Evolutionary conservation across 2,888 invertebrate species (phyloP).

Genomic region (Tyria jacobaeae): DNA sequence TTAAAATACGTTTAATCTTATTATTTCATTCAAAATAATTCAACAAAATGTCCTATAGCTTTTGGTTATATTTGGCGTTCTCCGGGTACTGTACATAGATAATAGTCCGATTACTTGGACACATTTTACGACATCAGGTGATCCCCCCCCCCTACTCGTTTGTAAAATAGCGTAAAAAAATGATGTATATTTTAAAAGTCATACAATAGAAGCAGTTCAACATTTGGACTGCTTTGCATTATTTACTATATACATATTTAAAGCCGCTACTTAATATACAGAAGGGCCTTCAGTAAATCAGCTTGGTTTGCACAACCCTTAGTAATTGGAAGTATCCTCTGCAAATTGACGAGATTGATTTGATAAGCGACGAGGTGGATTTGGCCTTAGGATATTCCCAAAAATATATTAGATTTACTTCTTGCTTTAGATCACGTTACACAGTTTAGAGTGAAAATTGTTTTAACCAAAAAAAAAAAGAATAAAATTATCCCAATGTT

Average conservation of each 20-base stretch:
- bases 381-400: slow-evolving; percentile 2
- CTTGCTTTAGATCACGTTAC: not conserved
- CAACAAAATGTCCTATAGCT: too few species aligned
- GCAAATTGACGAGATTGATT: slow-evolving; percentile 49
- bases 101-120: too few species aligned
- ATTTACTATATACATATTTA: slow-evolving; percentile 10
- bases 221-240: not conserved
- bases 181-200: too few species aligned
- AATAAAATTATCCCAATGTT: too few species aligned
- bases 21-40: too few species aligned
- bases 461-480: not conserved
- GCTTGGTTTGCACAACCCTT: slow-evolving; percentile 38
- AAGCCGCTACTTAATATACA: slow-evolving; percentile 7
- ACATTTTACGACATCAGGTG: too few species aligned
- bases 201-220: not conserved
- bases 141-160: too few species aligned
- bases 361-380: slow-evolving; percentile 34
- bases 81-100: too few species aligned
- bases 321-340: slow-evolving; percentile 45
- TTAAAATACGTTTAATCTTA: too few species aligned
- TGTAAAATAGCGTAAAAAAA: too few species aligned
- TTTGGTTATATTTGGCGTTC: too few species aligned
- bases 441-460: not conserved
- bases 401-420: slow-evolving; percentile 2
- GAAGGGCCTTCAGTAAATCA: slow-evolving; percentile 28